A percentile compares a stretch with the other conserved stretches of the same genome.
Evolutionary conservation across 35 echinoderm and acorn worm genomes (phyloP).

Genomic region (Heliocidaris tuberculata): DNA sequence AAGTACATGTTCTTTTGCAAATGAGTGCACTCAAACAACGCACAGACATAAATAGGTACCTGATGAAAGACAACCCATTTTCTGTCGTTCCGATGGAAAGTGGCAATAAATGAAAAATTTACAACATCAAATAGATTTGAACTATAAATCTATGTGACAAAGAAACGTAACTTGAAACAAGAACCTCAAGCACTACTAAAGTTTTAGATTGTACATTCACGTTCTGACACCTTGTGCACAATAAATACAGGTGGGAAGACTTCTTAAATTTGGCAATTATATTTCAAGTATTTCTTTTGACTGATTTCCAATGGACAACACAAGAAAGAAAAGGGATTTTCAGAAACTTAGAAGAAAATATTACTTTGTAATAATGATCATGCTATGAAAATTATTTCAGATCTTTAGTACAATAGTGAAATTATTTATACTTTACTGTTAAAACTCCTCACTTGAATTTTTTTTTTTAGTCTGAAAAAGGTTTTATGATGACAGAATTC

Average conservation of each 20-base stretch:
- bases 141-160: not conserved
- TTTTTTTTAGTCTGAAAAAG: not conserved
- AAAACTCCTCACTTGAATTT: not conserved
- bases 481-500: not conserved
- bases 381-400: conserved; percentile 7
- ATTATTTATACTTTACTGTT: not conserved
- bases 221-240: not conserved
- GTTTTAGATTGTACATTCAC: not conserved
- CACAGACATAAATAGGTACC: no score
- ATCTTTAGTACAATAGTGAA: not conserved
- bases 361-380: not conserved
- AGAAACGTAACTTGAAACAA: not conserved
- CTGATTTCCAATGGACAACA: not conserved
- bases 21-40: no score
- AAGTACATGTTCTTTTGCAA: no score
- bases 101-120: no score
- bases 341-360: not conserved
- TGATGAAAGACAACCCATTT: no score
- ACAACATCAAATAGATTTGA: no score
- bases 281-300: conserved; percentile 19
- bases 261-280: conserved; percentile 12
- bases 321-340: not conserved
- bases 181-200: not conserved
- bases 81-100: no score
- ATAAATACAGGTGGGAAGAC: conserved; percentile 37